Percentiles rank a stretch among this genome's conserved stretches.
Evolutionary conservation across 2,888 invertebrate species (phyloP).

Genomic region (Doris montereyensis): DNA sequence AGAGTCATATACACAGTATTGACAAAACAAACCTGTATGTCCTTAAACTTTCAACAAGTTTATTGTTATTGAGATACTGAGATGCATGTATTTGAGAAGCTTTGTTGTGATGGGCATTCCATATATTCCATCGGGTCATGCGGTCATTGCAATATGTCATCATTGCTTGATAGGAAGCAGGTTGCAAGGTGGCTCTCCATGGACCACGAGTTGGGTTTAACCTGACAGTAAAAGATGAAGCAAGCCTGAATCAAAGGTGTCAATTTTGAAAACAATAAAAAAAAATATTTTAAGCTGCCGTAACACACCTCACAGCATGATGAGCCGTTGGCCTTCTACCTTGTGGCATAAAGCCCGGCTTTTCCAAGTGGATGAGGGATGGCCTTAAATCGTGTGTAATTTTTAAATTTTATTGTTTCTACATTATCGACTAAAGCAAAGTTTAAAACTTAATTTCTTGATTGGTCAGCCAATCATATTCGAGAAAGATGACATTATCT

Average conservation of each 20-base stretch:
- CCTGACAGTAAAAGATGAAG: no score
- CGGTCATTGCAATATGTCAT: conserved; percentile 89
- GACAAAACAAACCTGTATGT: conserved; percentile 73
- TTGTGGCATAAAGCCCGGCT: not conserved
- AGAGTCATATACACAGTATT: no score
- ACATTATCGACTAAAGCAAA: no score
- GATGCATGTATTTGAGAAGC: conserved; percentile 79
- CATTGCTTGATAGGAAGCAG: conserved; percentile 82
- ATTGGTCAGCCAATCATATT: no score
- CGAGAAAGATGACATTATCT: no score
- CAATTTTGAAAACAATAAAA: no score
- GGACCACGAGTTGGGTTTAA: conserved; percentile 78
- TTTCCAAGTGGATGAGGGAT: no score
- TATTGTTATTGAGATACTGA: conserved; percentile 77
- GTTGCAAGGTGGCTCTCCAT: conserved; percentile 86
- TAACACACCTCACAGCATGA: not conserved
- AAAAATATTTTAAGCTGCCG: no score
- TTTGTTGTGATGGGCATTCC: conserved; percentile 84
- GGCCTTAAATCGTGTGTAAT: no score
- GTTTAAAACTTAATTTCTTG: no score
- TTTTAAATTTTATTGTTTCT: no score
- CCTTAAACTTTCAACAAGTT: conserved; percentile 85
- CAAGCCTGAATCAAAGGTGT: no score
- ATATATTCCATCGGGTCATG: conserved; percentile 85
- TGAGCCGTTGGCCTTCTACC: not conserved